phyloP scores from a whole-genome alignment of 1,140 invertebrate genomes.

The Sipha flava region DNA sequence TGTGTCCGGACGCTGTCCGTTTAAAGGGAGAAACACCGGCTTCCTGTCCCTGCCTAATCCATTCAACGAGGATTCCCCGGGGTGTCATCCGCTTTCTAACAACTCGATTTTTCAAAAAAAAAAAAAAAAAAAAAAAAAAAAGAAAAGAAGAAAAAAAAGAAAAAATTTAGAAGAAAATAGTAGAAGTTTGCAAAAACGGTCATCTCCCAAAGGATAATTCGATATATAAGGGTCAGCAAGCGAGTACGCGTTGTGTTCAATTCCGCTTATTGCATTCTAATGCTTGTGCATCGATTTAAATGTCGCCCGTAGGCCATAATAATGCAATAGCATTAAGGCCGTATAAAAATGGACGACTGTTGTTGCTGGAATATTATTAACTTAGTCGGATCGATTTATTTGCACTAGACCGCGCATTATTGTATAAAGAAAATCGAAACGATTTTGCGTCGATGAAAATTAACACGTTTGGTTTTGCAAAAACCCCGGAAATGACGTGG shows the following conservation, averaged over 20 bases:
- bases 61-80: neutral
- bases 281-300: conserved; percentile 23
- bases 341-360: neutral
- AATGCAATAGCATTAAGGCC: conserved; percentile 5
- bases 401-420: neutral
- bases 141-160: neutral
- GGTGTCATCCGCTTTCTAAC: conserved; percentile 26
- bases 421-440: neutral
- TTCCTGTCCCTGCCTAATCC: neutral
- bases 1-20: neutral
- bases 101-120: conserved; percentile 25
- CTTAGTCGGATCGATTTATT: conserved; percentile 23
- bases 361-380: conserved; percentile 26
- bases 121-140: neutral
- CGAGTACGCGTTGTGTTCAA: neutral
- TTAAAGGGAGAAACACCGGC: neutral
- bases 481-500: neutral
- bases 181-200: conserved; percentile 6
- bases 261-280: conserved; percentile 26
- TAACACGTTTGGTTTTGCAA: too few species aligned
- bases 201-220: conserved; percentile 24
- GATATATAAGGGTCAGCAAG: neutral
- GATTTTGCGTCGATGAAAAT: neutral
- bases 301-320: neutral
- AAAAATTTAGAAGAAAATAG: neutral